phyloP scores from a whole-genome alignment of 1,140 invertebrate genomes.

The Periplaneta americana region DNA sequence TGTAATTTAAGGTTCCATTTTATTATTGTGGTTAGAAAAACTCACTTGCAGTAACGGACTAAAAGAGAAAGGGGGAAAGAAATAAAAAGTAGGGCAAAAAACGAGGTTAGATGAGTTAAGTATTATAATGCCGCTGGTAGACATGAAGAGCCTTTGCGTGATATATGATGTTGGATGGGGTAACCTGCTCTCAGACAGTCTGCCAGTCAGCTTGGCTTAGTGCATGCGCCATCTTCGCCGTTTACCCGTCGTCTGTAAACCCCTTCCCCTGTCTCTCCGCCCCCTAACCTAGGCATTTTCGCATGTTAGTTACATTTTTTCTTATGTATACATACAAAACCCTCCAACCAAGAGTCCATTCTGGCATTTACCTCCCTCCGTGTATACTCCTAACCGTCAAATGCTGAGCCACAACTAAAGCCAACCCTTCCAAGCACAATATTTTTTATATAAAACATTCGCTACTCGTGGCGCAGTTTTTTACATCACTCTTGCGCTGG shows the following conservation, averaged over 20 bases:
- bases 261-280: neutral
- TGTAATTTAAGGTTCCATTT: too few relatives aligned
- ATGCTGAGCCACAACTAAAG: neutral
- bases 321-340: neutral
- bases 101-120: neutral
- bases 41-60: too few relatives aligned
- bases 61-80: too few relatives aligned
- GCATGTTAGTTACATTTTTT: neutral
- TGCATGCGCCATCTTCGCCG: neutral
- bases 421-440: neutral
- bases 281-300: neutral
- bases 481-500: neutral
- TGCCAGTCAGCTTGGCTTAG: too few relatives aligned
- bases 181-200: neutral
- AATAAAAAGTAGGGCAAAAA: too few relatives aligned
- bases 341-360: too few relatives aligned
- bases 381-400: neutral
- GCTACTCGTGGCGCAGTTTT: neutral
- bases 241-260: neutral
- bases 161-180: neutral
- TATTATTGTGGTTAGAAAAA: too few relatives aligned
- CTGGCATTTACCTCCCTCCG: too few relatives aligned
- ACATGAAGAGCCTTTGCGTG: neutral
- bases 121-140: neutral
- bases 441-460: neutral